Conservation (phyloP, 2,888 invertebrate genomes). For the Platerodrilus igneus region DNA sequence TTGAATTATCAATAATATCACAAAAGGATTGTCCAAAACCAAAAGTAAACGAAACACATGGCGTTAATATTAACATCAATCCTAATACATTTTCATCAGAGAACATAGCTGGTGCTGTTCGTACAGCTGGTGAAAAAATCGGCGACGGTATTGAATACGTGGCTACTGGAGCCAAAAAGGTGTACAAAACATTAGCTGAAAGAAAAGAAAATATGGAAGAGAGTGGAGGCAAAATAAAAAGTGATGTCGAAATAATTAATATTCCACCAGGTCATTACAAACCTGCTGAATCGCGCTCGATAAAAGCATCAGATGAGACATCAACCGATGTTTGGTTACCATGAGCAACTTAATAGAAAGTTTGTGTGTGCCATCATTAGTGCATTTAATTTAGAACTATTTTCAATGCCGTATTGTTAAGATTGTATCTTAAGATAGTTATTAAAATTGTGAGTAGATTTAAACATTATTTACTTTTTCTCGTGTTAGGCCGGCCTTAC, state of each 20-base stretch:
- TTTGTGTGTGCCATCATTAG: too few species aligned
- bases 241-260: constrained; percentile 16
- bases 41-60: constrained; percentile 53
- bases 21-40: constrained; percentile 67
- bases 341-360: too few species aligned
- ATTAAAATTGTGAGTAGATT: too few species aligned
- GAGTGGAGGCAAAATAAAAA: constrained; percentile 39
- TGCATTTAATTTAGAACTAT: too few species aligned
- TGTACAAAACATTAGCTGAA: constrained; percentile 57
- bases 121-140: constrained; percentile 67
- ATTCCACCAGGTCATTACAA: too few species aligned
- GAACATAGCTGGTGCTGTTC: constrained; percentile 65
- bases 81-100: constrained; percentile 71
- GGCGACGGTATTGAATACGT: constrained; percentile 65
- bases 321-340: too few species aligned
- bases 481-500: too few species aligned
- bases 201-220: constrained; percentile 49
- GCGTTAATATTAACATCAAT: constrained; percentile 67
- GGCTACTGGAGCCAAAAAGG: constrained; percentile 63
- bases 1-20: constrained; percentile 67
- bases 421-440: too few species aligned
- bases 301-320: too few species aligned
- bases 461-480: too few species aligned
- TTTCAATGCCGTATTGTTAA: too few species aligned
- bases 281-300: too few species aligned